Evolutionary conservation across 1,140 invertebrate genomes (phyloP).

Genomic region (Drosophila pseudoobscura): DNA sequence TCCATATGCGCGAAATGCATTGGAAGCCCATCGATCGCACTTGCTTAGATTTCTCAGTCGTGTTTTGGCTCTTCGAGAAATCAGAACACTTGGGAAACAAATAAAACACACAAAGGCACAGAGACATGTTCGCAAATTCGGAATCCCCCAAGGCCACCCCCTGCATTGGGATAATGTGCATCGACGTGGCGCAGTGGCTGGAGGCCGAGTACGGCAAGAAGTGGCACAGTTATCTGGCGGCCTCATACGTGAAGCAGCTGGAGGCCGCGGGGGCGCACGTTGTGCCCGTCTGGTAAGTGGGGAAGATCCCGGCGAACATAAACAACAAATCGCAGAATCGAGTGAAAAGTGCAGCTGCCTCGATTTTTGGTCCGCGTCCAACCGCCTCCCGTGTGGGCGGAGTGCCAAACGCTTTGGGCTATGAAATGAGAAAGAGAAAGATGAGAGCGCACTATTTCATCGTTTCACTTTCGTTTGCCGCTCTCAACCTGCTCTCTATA

Average conservation of each 20-base stretch:
- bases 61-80: neutral
- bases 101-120: neutral
- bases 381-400: no score
- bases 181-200: constrained; percentile 35
- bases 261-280: constrained; percentile 44
- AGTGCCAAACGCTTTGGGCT: no score
- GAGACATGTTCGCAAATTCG: neutral
- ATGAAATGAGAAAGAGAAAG: no score
- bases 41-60: no score
- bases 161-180: constrained; percentile 48
- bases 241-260: constrained; percentile 41
- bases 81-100: neutral
- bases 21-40: no score
- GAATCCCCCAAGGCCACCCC: neutral
- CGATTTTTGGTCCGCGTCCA: no score
- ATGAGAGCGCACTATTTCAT: neutral
- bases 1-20: no score
- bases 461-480: neutral
- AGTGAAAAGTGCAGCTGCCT: neutral
- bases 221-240: constrained; percentile 33
- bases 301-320: neutral
- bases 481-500: neutral
- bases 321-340: constrained; percentile 28
- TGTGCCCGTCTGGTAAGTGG: constrained; percentile 61
- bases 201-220: neutral